Base-by-base conservation (phyloP, 2,797 vertebrate genomes). In the Siniperca obscura region DNA sequence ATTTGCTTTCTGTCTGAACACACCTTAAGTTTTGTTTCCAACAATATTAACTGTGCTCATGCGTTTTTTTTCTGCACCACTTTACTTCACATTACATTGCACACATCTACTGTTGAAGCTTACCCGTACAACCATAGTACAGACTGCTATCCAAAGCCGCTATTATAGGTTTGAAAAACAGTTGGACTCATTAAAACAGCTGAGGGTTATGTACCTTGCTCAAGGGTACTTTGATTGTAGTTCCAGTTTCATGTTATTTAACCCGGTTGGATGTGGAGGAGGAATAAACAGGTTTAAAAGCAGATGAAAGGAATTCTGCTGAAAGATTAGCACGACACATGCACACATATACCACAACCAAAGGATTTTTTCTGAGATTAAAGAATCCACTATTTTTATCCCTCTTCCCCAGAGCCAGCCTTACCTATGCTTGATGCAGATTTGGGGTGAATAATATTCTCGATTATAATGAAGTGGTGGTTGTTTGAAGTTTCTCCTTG, bases 401-500 rank as follows among this genome's bases (percentile, higher is more conserved):
- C 81, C 14, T 73, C 55, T 75, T 86, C 89, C 87, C 87, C 79
- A 78, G 84, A 89, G 91, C 82, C 67, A 85, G 30, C 78, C 85
- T 67, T 85, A 90, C 90, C 90, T 93, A 59, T 88, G 84, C 78
- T 76, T 71, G 76, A 89, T 89, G 86, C 83, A 86, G 86, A 90
- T 90, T 87, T 76, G 64, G 57, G 67, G 69, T 17, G 75, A 83
- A 87, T 83, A 89, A 88, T 89, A 74, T 88, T 82, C 91, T 68
- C 30, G 3, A 69, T 87, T 87, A 80, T 91, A 94, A 92, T 92
- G 86, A 94, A 92, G 85, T 56, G 67, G 61, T 59, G 61, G 73
- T 80, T 92, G 87, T 92, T 94, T 94, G 89, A 94, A 90, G 91
- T 92, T 91, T 91, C 83, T 90, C 69, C 84, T 76, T 64, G 80